Base-by-base conservation (phyloP, 2,888 invertebrate species). In the Listrodromus nycthemerus region DNA sequence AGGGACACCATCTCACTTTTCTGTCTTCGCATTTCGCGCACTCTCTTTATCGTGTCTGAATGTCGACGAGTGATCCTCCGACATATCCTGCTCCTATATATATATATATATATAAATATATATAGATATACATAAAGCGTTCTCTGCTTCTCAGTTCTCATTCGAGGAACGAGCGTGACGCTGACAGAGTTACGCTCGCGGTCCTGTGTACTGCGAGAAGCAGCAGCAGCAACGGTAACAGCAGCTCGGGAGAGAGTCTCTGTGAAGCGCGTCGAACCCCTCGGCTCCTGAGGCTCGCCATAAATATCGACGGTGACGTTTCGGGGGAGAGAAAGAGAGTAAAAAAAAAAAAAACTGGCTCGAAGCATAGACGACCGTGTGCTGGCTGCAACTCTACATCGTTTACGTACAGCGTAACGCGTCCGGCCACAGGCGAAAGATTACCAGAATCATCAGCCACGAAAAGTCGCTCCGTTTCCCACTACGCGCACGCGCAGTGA, bases 281-380 rank as follows among this genome's bases (percentile, higher is more conserved):
- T 86, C 86, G 85, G 87, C 85, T 85, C 83, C 89, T 89, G 89
- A 89, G 91, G 89, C 90, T 91, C 88, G 90, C 91, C 93, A 93
- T 93, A 93, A 93, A 93, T 93, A 93, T 93, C 90, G 89, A 82
- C 90, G 89, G 90, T 90, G 92, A 92, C 92, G 89, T 90, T 90
- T 90, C 84, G 85, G 82, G 84, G 82, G 84, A 73, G 80, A 83
- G 79, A 71, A 80, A 83, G 81, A 83, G 83, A 79, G 65, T 48
- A 76, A 37, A 74, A 83, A 86, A 87, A 87, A 66, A 81, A 87
- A 86, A 88, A 90, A 88, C 88, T 86, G 85, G 79, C 86, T 87
- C 87, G 87, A 89, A 88, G 87, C 88, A 88, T 89, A 86, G 88
- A 88, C 87, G 88, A 89, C 88, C 70, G 77, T 87, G 83, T 84